Evolutionary conservation across 2,113 vertebrate species (phyloP), one percentile per base, ranked within the genome.

Genomic region (Sylvietta virens): DNA sequence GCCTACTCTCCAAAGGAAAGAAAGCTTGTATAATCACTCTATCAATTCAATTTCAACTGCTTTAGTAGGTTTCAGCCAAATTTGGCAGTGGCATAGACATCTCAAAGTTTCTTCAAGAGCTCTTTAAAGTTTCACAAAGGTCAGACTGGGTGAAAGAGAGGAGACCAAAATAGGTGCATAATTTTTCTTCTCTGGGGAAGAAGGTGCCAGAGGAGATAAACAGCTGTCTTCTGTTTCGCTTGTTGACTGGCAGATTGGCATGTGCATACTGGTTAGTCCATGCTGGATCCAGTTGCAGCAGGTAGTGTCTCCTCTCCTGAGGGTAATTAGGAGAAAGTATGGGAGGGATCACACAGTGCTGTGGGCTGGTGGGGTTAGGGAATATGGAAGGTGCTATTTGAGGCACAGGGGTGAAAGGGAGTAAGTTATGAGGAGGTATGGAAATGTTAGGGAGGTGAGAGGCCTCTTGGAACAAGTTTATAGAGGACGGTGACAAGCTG

Each of bases 11-110:
- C 42, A 51, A 88, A 86, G 80, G 76, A 90, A 86, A 90, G 74
- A 86, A 88, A 81, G 95, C 92, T 96, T 96, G 88, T 94, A 56
- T 97, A 97, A 97, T 95, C 92, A 74, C 60, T 92, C 71, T 95
- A 66, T 91, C 90, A 81, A 54, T 94, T 90, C 76, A 7, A 39
- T 82, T 93, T 86, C 76, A 88, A 71, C 81, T 90, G 27, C 67
- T 96, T 92, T 7, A 80, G 62, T 92, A 64, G 85, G 54, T 67
- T 88, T 95, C 53, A 81, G 83, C 56, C 81, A 73, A 86, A 86
- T 92, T 82, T 96, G 85, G 64, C 62, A 76, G 61, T 54, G 21
- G 11, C 26, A 58, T 50, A 93, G 82, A 67, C 62, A 74, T 90
- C 44, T 88, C 47, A 81, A 92, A 92, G 88, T 86, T 93, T 83